phyloP scores from a whole-genome alignment of 2,113 vertebrate species.

The Ophiodon elongatus region DNA sequence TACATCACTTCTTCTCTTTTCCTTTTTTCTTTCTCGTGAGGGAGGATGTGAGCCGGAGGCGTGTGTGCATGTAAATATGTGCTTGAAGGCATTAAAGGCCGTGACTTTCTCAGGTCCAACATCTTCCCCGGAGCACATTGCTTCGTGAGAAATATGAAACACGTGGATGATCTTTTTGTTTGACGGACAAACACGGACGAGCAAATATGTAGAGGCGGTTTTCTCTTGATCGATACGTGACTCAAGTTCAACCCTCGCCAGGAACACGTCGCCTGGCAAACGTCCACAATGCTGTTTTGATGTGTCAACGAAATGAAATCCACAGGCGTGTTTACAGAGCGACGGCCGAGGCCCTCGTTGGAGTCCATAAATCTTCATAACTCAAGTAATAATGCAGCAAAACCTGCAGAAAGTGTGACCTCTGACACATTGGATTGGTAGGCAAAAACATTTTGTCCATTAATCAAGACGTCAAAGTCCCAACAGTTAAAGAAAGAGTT shows the following conservation, averaged over 20 bases:
- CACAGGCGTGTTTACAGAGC: constrained; percentile 29
- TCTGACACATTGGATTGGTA: background rate
- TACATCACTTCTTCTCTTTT: constrained; percentile 68
- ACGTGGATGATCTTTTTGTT: constrained; percentile 65
- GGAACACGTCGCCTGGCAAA: constrained; percentile 36
- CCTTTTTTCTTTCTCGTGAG: constrained; percentile 11
- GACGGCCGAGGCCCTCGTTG: background rate
- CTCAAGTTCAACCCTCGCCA: constrained; percentile 46
- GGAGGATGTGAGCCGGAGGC: constrained; percentile 34
- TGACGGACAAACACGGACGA: constrained; percentile 63
- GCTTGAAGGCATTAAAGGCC: constrained; percentile 19
- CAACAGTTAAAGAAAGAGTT: background rate
- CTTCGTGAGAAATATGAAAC: constrained; percentile 67
- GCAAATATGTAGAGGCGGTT: constrained; percentile 46
- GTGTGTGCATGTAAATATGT: background rate
- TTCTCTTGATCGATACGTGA: no score
- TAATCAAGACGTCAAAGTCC: background rate
- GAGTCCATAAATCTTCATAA: constrained; percentile 29
- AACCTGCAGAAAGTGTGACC: background rate
- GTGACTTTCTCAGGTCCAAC: constrained; percentile 40
- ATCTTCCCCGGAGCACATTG: constrained; percentile 18
- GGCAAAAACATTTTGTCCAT: constrained; percentile 6
- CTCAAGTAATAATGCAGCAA: constrained; percentile 21
- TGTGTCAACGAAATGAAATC: constrained; percentile 40
- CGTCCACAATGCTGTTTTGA: constrained; percentile 36